phyloP scores from a whole-genome alignment of 2,797 vertebrate genomes.

The Lacerta agilis region DNA sequence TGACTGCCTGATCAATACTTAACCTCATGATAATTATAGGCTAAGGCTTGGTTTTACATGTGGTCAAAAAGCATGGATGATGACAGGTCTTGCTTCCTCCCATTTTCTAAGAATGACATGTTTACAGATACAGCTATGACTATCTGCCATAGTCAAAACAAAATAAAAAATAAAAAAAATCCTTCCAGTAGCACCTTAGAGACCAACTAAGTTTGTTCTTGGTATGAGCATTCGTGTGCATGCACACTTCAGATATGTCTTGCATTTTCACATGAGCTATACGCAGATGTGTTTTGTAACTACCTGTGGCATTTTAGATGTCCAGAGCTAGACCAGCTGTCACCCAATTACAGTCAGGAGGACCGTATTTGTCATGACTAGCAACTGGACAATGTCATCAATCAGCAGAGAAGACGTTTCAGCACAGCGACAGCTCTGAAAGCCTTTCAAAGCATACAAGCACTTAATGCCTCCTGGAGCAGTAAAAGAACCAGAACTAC shows the following conservation, averaged over 20 bases:
- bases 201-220: no score
- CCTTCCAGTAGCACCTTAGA: no score
- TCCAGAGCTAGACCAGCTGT: slow-evolving; percentile 45
- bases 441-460: slow-evolving; percentile 51
- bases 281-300: slow-evolving; percentile 25
- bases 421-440: slow-evolving; percentile 53
- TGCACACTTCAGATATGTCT: neutral
- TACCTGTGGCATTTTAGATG: slow-evolving; percentile 67
- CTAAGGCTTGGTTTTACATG: neutral
- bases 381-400: slow-evolving; percentile 48
- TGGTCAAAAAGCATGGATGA: neutral
- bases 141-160: no score
- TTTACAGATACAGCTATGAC: neutral
- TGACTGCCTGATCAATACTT: neutral
- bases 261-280: neutral
- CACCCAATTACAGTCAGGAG: slow-evolving; percentile 54
- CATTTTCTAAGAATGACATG: neutral
- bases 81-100: neutral
- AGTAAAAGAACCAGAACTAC: slow-evolving; percentile 71
- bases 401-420: slow-evolving; percentile 49
- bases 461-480: slow-evolving; percentile 45
- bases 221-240: no score
- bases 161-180: no score
- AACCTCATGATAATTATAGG: neutral
- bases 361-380: slow-evolving; percentile 41